Evolutionary conservation across 2,888 invertebrate species (phyloP), one percentile per base, ranked within the genome.

Genomic region (Adelognathus sp.): DNA sequence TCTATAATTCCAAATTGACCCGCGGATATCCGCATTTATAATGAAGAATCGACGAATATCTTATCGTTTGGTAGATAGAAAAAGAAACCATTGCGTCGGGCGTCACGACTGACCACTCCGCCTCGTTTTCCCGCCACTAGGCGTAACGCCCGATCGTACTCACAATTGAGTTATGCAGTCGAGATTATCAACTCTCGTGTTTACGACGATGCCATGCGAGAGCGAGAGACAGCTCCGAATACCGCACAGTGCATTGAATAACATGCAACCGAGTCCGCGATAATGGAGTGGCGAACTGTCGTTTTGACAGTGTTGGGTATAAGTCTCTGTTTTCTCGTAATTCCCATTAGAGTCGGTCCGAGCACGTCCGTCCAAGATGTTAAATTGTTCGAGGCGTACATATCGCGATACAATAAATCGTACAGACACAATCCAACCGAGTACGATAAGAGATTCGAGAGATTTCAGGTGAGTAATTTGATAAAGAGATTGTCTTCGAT

Each of bases 351-450:
- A 83, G 86, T 92, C n/a, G 85, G 88, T 41, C 88, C 89, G 0
- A 85, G 88, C 44, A 85, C 76, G 2, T 77, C 76, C 3, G 27
- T 7, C 1, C 85, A 89, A 60, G 87, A 92, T 71, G 84, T 89
- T n/a, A 84, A 85, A 56, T 83, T 92, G 27, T 94, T 94, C 86
- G 83, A 92, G 75, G 87, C 89, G 63, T 94, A 93, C 82, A 88
- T 93, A 14, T 76, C 85, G 11, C 88, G 89, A 50, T 94, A 92
- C 81, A 93, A 94, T 78, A 94, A 93, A 88, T 90, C 92, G 7
- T 94, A 94, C 83, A 88, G 81, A 76, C 82, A 91, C 82, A 86
- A 91, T 75, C 88, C 91, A 0, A 83, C 83, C 4, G 93, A 93
- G 82, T 92, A 92, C 79, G 85, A 88, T 14, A 84, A 84, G 52